Base-by-base conservation (phyloP, 2,113 vertebrate genomes). In the Indicator maculatus region DNA sequence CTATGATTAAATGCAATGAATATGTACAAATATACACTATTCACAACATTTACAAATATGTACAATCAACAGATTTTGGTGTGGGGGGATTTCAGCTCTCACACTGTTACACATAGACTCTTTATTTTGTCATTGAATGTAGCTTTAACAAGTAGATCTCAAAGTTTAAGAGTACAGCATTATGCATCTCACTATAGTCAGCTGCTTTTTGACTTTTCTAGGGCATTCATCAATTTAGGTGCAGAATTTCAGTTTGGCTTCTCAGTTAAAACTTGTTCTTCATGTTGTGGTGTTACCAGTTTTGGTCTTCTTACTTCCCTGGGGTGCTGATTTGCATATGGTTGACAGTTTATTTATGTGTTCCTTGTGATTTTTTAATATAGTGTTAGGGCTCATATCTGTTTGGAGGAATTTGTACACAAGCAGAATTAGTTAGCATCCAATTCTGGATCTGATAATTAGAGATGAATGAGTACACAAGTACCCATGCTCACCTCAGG, bases 361-460 rank as follows among this genome's bases (percentile, higher is more conserved):
- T 75, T 96, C 17, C n/a, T 82, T 84, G 58, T 61, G 36, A 1
- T 5, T 59, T 89, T 91, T 93, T 74, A 21, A 61, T 67, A 45
- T 45, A 65, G 33, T 76, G 27, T 71, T 89, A 90, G 39, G 65
- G 74, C 80, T 95, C 38, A 91, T 60, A 85, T 92, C 27, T 95
- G 36, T 91, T 92, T 91, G 76, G 71, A 70, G 58, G 38, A 90
- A 75, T 88, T 87, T 77, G 36, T 86, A 83, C 71, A 81, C 36
- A 88, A 84, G 41, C 45, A 93, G 73, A 92, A 94, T 95, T 83
- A 84, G 41, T 80, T 93, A 90, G 47, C 72, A 93, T 77, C 69
- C 72, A 88, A 73, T 52, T 91, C 81, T 92, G 78, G 91, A 93
- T 94, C 81, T 93, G 82, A 93, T 84, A 93, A 96, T 93, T 95